Percentiles rank a stretch among this genome's conserved stretches.
These are phyloP conservation scores for Drosophila melanogaster DNA, from an alignment of 1,140 invertebrate species.

Conservation along the genomic window DNA sequence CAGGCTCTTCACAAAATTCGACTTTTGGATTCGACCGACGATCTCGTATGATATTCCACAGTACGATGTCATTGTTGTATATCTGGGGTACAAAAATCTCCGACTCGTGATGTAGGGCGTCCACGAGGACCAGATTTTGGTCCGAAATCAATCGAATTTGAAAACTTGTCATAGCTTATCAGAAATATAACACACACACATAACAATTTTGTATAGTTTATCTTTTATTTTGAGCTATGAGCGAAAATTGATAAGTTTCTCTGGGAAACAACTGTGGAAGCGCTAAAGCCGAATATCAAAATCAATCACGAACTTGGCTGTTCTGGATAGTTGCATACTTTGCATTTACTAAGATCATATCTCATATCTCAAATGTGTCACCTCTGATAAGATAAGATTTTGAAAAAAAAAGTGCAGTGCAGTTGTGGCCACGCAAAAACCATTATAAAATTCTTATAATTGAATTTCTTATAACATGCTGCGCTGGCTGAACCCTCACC, in stretches of 20 bases:
- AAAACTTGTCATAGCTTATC: neutral
- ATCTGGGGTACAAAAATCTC: neutral
- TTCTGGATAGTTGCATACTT: neutral
- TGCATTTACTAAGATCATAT: neutral
- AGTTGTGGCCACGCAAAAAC: conserved; percentile 47
- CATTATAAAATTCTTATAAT: conserved; percentile 73
- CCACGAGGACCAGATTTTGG: neutral
- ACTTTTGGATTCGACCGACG: neutral
- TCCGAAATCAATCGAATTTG: neutral
- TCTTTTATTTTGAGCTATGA: neutral
- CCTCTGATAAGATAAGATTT: neutral
- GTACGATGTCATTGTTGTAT: neutral
- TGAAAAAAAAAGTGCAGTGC: neutral
- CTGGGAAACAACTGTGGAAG: neutral
- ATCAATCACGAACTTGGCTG: neutral
- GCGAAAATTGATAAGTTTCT: neutral
- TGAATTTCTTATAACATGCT: conserved; percentile 77
- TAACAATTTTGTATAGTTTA: neutral
- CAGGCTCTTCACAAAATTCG: neutral
- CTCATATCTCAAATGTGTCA: too few species aligned
- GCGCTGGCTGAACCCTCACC: conserved; percentile 33
- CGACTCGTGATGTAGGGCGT: neutral
- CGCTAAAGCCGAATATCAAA: neutral
- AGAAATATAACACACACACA: neutral
- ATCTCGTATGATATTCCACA: neutral